These are phyloP conservation scores for Solenodon paradoxus DNA, from an alignment of 2,113 vertebrate species.

Conservation along the genomic window DNA sequence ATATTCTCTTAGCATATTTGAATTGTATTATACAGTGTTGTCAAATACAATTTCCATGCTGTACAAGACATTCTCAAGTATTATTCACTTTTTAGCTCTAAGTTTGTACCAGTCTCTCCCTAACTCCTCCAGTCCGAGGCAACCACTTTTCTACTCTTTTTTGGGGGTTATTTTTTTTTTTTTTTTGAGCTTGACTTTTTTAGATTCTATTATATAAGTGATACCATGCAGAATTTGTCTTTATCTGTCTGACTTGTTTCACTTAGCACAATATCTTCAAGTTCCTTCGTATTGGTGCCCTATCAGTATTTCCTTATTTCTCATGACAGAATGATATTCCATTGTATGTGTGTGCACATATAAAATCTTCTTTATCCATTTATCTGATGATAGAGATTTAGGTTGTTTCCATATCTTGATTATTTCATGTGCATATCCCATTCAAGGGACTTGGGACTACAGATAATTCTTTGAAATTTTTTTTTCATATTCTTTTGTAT, in stretches of 20 bases:
- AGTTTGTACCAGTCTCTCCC: not conserved
- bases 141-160: not conserved
- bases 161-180: not conserved
- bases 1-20: not conserved
- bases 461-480: not conserved
- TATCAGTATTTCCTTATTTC: not conserved
- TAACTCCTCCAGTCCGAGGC: not conserved
- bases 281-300: no score
- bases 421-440: not conserved
- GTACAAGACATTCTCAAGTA: not conserved
- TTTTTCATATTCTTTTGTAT: not conserved
- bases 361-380: not conserved
- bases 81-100: not conserved
- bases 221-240: not conserved
- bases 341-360: no score
- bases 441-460: not conserved
- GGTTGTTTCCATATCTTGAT: not conserved
- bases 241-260: not conserved
- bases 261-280: no score
- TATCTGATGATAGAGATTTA: not conserved
- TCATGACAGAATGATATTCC: not conserved
- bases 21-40: not conserved
- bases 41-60: not conserved
- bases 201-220: not conserved
- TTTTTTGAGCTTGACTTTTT: no score